phyloP scores from a whole-genome alignment of 2,888 invertebrate species.

The Heliconius sara region DNA sequence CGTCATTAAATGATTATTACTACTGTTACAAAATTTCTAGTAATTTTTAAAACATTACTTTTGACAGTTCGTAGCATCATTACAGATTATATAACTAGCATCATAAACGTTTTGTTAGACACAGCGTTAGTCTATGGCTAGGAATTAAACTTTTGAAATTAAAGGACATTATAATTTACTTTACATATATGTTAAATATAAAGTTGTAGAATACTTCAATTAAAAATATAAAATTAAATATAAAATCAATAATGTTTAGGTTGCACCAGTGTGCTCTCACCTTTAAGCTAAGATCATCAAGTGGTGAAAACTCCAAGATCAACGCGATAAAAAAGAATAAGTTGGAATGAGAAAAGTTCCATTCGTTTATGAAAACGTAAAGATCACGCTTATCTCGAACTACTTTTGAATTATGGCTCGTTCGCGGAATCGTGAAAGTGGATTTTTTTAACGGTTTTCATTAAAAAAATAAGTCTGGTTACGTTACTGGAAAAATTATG shows the following conservation, averaged over 20 bases:
- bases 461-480: not conserved
- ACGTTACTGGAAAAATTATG: not conserved
- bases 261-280: conserved; percentile 12
- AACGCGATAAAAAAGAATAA: conserved; percentile 70
- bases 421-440: conserved; percentile 44
- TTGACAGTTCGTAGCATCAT: too few species aligned
- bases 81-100: too few species aligned
- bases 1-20: too few species aligned
- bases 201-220: too few species aligned
- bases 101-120: too few species aligned
- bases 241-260: not conserved
- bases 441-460: conserved; percentile 27
- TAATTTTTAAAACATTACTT: too few species aligned
- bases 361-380: conserved; percentile 78
- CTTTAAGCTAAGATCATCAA: conserved; percentile 60
- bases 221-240: too few species aligned
- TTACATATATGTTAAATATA: too few species aligned
- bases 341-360: conserved; percentile 81
- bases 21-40: too few species aligned
- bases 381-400: conserved; percentile 74
- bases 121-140: too few species aligned
- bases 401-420: conserved; percentile 70
- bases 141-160: too few species aligned
- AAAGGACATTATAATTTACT: too few species aligned
- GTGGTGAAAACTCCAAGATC: conserved; percentile 62